Conservation (phyloP, 2,888 invertebrate species). For the Hipparchia sbordonii region DNA sequence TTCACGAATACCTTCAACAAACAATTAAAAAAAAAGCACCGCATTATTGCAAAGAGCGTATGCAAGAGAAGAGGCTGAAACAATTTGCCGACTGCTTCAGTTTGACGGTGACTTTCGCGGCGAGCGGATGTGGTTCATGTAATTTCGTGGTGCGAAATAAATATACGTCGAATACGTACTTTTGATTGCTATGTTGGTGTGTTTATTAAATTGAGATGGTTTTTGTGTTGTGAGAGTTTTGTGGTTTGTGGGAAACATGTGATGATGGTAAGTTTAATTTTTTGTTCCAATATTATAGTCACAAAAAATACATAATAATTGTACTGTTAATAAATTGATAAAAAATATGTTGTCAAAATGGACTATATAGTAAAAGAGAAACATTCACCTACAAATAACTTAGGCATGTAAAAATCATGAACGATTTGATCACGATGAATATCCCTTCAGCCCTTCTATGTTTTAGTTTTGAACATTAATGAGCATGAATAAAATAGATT, state of each 20-base stretch:
- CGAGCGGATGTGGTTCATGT: constrained; percentile 31
- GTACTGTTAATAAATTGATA: no score
- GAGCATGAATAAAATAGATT: no score
- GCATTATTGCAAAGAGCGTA: constrained; percentile 31
- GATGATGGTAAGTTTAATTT: constrained; percentile 25
- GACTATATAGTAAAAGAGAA: no score
- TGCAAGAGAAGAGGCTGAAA: constrained; percentile 31
- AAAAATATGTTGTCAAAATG: no score
- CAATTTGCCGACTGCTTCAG: constrained; percentile 38
- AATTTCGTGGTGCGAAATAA: constrained; percentile 24
- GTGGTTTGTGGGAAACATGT: constrained; percentile 21
- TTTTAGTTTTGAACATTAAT: no score
- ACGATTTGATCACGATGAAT: no score
- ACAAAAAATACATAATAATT: no score
- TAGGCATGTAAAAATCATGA: no score
- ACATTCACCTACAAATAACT: no score
- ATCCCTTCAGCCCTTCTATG: no score
- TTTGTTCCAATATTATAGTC: no score
- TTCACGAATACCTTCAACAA: constrained; percentile 22
- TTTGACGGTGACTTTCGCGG: constrained; percentile 36
- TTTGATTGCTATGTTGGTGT: constrained; percentile 28
- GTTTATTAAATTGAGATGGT: constrained; percentile 19
- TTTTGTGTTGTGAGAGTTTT: constrained; percentile 34
- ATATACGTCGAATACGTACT: constrained; percentile 33
- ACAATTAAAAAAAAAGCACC: constrained; percentile 28